Evolutionary conservation across 2,797 vertebrate genomes (phyloP), one percentile per base, ranked within the genome.

Genomic region (Uromys caudimaculatus): DNA sequence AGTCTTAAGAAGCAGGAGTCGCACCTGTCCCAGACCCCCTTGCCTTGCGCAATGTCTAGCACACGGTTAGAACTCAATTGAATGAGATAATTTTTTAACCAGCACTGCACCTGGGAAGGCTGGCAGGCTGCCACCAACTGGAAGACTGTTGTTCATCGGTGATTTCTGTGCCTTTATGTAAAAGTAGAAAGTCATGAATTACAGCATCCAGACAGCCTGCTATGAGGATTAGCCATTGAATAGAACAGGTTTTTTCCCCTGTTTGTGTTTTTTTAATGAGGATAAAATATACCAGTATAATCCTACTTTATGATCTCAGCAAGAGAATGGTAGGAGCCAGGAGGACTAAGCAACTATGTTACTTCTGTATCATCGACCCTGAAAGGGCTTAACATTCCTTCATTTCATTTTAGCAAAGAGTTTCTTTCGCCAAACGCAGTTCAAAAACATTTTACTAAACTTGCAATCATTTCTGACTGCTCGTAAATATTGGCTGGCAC

Each of bases 121-220:
- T 97, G 97, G 96, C 97, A 93, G 60, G 50, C 60, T 95, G 96
- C 97, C 95, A 97, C 95, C 95, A 93, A 56, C 78, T 62, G 93
- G 92, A 95, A 89, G 94, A 86, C 86, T 54, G 83, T 90, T 89
- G 73, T 84, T 94, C 83, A 58, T 91, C 44, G 84, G 79, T 86
- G 89, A 97, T 90, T 94, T 87, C 89, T 95, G 86, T 10, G 60
- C 79, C 93, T 98, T 97, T 97, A 93, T 92, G 88, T 54, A 69
- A 35, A 96, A 81, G 60, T 86, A 97, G 93, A 95, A 97, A 97
- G 96, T 97, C 96, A 95, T 92, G 96, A 96, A 97, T 97, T 96
- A 94, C 81, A 85, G 78, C 97, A 93, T 90, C 97, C 84, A 93
- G 92, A 94, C 96, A 95, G 97, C 94, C 86, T 90, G 94, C 94